Evolutionary conservation across 2,113 vertebrate genomes (phyloP).

Genomic region (Cepphus grylle): DNA sequence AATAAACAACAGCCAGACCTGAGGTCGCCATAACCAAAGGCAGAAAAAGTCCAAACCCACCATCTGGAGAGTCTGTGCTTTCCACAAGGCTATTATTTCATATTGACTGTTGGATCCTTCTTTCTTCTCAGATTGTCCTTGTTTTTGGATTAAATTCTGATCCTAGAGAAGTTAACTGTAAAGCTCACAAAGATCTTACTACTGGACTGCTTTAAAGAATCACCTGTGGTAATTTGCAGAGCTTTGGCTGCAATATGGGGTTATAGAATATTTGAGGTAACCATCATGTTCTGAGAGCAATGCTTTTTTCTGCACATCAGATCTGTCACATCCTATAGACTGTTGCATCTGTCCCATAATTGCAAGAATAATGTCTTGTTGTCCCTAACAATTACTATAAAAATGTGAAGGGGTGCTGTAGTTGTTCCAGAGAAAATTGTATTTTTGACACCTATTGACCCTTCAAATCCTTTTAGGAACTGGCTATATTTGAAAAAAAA

Average conservation of each 20-base stretch:
- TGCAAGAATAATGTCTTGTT: background rate
- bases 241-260: background rate
- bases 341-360: background rate
- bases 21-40: background rate
- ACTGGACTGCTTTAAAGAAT: background rate
- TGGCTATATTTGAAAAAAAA: background rate
- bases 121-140: background rate
- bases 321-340: background rate
- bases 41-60: background rate
- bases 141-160: background rate
- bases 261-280: background rate
- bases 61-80: background rate
- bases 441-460: background rate
- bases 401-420: background rate
- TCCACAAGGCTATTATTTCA: background rate
- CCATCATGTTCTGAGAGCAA: background rate
- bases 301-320: background rate
- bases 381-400: background rate
- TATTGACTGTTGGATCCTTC: background rate
- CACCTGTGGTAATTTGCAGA: background rate
- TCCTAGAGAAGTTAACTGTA: background rate
- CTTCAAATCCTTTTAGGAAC: background rate
- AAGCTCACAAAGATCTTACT: background rate
- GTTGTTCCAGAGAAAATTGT: background rate
- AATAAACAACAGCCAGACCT: background rate